These are phyloP conservation scores for Stomorhina lunata DNA, from an alignment of 2,888 invertebrate species.

Conservation along the genomic window DNA sequence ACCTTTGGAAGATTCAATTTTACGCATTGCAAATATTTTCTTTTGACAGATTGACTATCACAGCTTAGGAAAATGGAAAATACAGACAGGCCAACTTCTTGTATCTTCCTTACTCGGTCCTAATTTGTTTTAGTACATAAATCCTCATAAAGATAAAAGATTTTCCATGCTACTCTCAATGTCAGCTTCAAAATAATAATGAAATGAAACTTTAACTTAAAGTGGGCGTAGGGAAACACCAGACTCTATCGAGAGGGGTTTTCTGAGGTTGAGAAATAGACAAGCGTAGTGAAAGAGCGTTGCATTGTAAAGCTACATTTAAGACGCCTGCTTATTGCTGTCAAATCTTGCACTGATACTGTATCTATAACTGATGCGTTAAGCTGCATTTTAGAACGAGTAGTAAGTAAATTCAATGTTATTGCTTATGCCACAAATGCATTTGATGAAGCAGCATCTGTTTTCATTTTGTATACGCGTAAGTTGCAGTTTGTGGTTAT, in stretches of 20 bases:
- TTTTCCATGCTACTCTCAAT: constrained; percentile 60
- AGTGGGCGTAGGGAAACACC: constrained; percentile 16
- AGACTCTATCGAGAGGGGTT: background rate
- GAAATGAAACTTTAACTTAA: constrained; percentile 20
- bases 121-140: background rate
- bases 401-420: constrained; percentile 29
- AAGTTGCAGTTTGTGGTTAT: background rate
- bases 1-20: constrained; percentile 57
- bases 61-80: constrained; percentile 51
- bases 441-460: background rate
- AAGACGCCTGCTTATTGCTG: constrained; percentile 61
- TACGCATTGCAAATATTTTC: constrained; percentile 64
- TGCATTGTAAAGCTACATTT: constrained; percentile 47
- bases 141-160: constrained; percentile 27
- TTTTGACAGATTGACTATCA: constrained; percentile 66
- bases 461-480: background rate
- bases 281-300: constrained; percentile 54
- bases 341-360: constrained; percentile 63
- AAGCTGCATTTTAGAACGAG: constrained; percentile 45
- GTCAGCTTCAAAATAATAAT: constrained; percentile 21
- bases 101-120: background rate
- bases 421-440: constrained; percentile 14
- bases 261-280: constrained; percentile 25
- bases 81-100: background rate
- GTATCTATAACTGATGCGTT: constrained; percentile 63